Percentiles rank a stretch among this genome's conserved stretches.
Conservation (phyloP, 1,140 invertebrate genomes). For the Procambarus clarkii region DNA sequence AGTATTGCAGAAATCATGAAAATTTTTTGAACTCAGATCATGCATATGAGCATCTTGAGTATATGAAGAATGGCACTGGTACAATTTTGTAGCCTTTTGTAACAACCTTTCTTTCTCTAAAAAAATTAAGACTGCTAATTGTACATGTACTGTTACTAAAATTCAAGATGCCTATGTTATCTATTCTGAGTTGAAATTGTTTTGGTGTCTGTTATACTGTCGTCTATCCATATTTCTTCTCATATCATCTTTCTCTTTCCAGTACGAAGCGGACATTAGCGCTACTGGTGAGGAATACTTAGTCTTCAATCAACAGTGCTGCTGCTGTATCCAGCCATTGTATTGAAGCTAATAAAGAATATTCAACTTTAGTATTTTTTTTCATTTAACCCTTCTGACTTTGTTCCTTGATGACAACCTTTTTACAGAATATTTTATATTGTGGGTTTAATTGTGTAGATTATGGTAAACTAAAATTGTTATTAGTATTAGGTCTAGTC, state of each 20-base stretch:
- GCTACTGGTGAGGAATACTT: constrained; percentile 50
- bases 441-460: background rate
- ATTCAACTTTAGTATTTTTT: background rate
- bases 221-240: constrained; percentile 41
- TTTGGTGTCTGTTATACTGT: constrained; percentile 35
- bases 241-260: constrained; percentile 60
- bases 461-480: background rate
- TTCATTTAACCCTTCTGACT: constrained; percentile 53
- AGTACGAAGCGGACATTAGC: constrained; percentile 44
- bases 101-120: background rate
- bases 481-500: background rate
- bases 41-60: constrained; percentile 19
- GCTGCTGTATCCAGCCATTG: constrained; percentile 5
- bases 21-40: constrained; percentile 18
- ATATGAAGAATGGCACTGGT: background rate
- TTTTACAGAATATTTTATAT: background rate
- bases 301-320: constrained; percentile 57
- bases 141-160: constrained; percentile 1
- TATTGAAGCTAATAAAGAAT: constrained; percentile 5
- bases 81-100: constrained; percentile 3
- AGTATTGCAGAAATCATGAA: constrained; percentile 15
- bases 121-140: background rate
- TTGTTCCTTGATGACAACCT: constrained; percentile 54
- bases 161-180: constrained; percentile 21
- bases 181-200: constrained; percentile 8